phyloP scores from a whole-genome alignment of 92 coral and sea anemone genomes.

The Ricordea florida region DNA sequence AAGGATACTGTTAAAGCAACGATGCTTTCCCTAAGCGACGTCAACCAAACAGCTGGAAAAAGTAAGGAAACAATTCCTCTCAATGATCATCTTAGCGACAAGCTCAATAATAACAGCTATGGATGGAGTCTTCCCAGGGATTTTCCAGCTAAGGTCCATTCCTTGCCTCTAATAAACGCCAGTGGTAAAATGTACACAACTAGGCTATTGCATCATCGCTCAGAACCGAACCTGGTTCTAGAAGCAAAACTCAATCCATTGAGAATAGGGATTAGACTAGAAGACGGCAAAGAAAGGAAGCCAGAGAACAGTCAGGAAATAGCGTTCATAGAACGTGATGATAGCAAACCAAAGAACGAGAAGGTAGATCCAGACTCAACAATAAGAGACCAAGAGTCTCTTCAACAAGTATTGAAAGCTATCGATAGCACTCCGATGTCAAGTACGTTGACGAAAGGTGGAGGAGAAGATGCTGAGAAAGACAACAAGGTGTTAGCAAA shows the following conservation, averaged over 20 bases:
- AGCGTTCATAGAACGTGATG: too few relatives aligned
- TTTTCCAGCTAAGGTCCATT: too few relatives aligned
- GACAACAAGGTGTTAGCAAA: neutral
- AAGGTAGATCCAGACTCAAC: too few relatives aligned
- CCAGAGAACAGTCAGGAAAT: neutral
- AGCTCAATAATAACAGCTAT: too few relatives aligned
- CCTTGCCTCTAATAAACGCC: too few relatives aligned
- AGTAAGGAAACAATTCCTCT: too few relatives aligned
- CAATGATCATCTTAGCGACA: too few relatives aligned
- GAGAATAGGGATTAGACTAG: slow-evolving; percentile 17
- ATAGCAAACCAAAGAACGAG: too few relatives aligned
- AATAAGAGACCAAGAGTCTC: neutral
- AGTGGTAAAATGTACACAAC: too few relatives aligned
- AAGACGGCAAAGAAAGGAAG: neutral
- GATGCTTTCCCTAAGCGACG: too few relatives aligned
- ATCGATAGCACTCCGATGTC: neutral
- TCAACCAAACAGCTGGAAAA: too few relatives aligned
- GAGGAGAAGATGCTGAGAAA: neutral
- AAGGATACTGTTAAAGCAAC: neutral
- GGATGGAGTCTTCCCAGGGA: too few relatives aligned
- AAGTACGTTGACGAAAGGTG: neutral
- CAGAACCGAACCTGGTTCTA: neutral
- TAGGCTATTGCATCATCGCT: neutral
- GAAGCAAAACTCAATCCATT: slow-evolving; percentile 6
- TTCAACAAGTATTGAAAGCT: slow-evolving; percentile 19